Evolutionary conservation across 2,797 vertebrate genomes (phyloP), one percentile per base, ranked within the genome.

Genomic region (Merluccius polli): DNA sequence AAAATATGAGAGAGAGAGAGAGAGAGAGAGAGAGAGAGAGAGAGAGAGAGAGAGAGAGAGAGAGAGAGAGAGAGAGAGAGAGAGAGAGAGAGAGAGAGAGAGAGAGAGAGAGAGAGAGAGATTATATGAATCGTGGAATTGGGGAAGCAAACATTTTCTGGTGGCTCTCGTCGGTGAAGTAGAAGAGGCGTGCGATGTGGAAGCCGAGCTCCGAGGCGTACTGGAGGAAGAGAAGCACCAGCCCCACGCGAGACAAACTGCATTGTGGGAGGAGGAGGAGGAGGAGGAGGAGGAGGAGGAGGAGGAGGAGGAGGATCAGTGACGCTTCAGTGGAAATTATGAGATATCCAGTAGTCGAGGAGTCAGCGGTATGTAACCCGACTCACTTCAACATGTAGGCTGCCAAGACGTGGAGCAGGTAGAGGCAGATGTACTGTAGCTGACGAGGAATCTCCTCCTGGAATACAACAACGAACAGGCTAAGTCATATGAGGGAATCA

Each of bases 381-480:
- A 21, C 67, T 97, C 93, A 99, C 98, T 99, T 98, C 84, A 99
- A 93, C 88, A 99, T 90, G 90, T 99, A 99, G 0, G 97, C 98
- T 12, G 95, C 95, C 15, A 95, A 83, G 70, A 99, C 95, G 91
- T 99, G 98, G 71, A 94, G 89, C 85, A 99, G 91, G 89, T 99
- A 99, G 71, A 99, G 94, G n/a, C 91, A 78, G 80, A 99, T 98
- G 86, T 98, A 97, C 88, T 95, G 94, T 71, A 99, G 90, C 92
- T 97, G 97, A 68, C 97, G 96, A 13, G 97, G 94, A 73, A 98
- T 93, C 90, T 99, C 98, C 91, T 99, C 98, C 98, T 99, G 89
- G 59, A 87, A 91, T 74, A 78, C 69, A 87, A 81, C 48, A 24
- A 63, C 59, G 24, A 10, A 63, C 24, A 29, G 65, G 9, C 27